Evolutionary conservation across 2,888 invertebrate species (phyloP).

Genomic region (Drosophila maculinotata): DNA sequence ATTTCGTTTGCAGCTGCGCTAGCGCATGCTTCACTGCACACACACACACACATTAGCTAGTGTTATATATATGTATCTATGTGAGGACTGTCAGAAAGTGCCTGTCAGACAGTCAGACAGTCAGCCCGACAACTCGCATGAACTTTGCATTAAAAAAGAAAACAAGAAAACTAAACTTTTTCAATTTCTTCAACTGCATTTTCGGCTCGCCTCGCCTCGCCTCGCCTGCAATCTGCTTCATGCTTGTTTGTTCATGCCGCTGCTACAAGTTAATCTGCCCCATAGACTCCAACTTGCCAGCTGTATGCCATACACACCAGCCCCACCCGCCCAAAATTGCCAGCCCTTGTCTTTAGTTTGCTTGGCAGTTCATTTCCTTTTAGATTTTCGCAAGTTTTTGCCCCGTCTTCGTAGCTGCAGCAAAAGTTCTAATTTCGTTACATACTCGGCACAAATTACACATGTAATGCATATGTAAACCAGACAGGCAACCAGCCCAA

Average conservation of each 20-base stretch:
- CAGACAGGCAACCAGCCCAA: slow-evolving; percentile 1
- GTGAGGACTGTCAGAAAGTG: slow-evolving; percentile 16
- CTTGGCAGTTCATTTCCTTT: slow-evolving; percentile 57
- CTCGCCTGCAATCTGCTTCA: slow-evolving; percentile 11
- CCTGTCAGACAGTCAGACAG: slow-evolving; percentile 16
- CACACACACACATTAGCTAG: neutral
- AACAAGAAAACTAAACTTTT: slow-evolving; percentile 60
- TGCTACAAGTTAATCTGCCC: slow-evolving; percentile 75
- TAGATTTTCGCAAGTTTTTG: slow-evolving; percentile 52
- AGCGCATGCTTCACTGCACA: slow-evolving; percentile 47
- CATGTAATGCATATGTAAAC: slow-evolving; percentile 78
- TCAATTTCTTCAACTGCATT: slow-evolving; percentile 79
- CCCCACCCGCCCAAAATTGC: neutral
- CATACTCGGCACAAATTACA: slow-evolving; percentile 73
- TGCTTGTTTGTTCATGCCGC: slow-evolving; percentile 56
- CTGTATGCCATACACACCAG: slow-evolving; percentile 41
- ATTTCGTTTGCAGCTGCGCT: slow-evolving; percentile 42
- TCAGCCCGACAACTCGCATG: slow-evolving; percentile 48
- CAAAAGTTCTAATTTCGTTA: slow-evolving; percentile 76
- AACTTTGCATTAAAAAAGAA: slow-evolving; percentile 55
- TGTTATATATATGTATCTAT: slow-evolving; percentile 1
- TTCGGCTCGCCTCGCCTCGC: slow-evolving; percentile 20
- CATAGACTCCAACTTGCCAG: slow-evolving; percentile 69
- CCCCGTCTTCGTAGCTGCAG: slow-evolving; percentile 25
- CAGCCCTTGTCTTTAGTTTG: neutral